These are phyloP conservation scores for Ictalurus furcatus DNA, from an alignment of 2,113 vertebrate genomes.

Conservation along the genomic window DNA sequence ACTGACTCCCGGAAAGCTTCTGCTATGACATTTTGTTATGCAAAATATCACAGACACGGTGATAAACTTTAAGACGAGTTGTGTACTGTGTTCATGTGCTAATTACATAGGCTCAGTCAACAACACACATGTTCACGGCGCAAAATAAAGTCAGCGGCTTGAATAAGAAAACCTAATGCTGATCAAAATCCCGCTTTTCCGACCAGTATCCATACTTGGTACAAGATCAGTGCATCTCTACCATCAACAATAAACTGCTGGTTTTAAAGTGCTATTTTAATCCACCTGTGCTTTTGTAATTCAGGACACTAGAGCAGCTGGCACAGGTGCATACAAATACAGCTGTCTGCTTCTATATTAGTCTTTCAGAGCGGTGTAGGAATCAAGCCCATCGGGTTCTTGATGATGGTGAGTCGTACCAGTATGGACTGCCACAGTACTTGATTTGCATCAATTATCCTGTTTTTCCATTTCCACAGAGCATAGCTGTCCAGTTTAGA, in stretches of 20 bases:
- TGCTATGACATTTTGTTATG: not conserved
- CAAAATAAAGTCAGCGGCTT: not conserved
- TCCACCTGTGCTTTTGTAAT: not conserved
- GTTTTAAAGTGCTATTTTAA: not conserved
- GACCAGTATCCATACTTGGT: not conserved
- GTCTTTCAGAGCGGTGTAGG: not conserved
- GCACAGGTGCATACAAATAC: not conserved
- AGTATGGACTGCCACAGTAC: not conserved
- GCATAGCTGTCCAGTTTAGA: not conserved
- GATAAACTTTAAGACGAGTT: not conserved
- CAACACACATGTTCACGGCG: too few relatives aligned
- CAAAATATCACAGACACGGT: not conserved
- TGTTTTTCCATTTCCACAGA: not conserved
- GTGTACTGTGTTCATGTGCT: not conserved
- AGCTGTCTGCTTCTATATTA: not conserved
- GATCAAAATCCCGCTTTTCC: not conserved
- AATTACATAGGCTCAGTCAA: not conserved
- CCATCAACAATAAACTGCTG: not conserved
- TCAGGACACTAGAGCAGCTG: not conserved
- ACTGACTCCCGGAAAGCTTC: not conserved
- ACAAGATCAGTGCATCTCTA: not conserved
- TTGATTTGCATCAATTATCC: constrained; percentile 13
- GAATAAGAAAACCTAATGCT: too few relatives aligned
- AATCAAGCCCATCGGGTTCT: not conserved
- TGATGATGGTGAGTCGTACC: not conserved